Evolutionary conservation across 2,797 vertebrate genomes (phyloP).

Genomic region (Capromys pilorides): DNA sequence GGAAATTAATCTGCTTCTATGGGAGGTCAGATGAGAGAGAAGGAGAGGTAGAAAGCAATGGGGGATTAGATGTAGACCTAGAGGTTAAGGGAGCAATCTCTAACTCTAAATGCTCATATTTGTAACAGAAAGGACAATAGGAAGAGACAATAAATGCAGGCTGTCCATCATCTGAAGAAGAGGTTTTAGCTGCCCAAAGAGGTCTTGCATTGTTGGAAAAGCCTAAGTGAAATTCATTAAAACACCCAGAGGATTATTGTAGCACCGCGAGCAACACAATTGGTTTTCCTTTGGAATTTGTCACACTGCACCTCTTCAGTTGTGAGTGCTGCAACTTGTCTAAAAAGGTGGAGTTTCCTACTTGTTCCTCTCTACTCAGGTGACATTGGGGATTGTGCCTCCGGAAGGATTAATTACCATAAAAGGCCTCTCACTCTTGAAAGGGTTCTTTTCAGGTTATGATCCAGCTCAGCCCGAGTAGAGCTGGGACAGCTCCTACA

Average conservation of each 20-base stretch:
- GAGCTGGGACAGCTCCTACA: conserved; percentile 67
- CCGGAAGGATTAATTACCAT: conserved; percentile 78
- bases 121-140: not conserved
- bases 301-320: not conserved
- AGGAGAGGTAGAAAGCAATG: no score
- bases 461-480: conserved; percentile 72
- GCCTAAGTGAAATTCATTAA: not conserved
- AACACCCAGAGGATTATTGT: not conserved
- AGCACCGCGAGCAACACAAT: not conserved
- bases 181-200: not conserved
- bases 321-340: not conserved
- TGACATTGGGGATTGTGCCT: conserved; percentile 73
- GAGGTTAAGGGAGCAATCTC: not conserved
- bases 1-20: no score
- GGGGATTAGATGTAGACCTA: no score
- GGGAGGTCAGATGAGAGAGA: no score
- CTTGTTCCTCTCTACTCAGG: conserved; percentile 60
- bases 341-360: conserved; percentile 56
- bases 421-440: conserved; percentile 71
- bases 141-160: not conserved
- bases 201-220: conserved; percentile 33
- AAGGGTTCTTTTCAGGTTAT: conserved; percentile 75
- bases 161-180: not conserved
- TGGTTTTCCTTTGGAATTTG: conserved; percentile 27
- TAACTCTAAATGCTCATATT: not conserved